Base-by-base conservation (phyloP, 2,888 invertebrate species). In the Sericinus montela region DNA sequence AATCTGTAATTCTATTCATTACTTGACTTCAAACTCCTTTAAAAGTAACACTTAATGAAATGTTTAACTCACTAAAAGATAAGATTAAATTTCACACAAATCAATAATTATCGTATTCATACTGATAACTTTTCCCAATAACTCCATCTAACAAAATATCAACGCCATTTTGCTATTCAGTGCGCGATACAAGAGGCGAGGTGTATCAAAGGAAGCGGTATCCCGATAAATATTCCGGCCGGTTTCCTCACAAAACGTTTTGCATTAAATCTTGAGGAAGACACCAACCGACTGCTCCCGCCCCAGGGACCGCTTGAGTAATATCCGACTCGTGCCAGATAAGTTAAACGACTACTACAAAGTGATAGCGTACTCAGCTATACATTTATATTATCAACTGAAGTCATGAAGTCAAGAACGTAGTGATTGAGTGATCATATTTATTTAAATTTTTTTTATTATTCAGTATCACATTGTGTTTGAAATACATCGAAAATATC, bases 211-310 rank as follows among this genome's bases (percentile, higher is more conserved):
- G 42, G 42, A 34, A 23, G n/a, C 34, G 25, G 34, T 34, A 10
- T 23, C 14, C 35, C 35, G 25, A 43, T 43, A 36, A 35, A 43
- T 43, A 43, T 43, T 43, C 43, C 43, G 43, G 14, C 23, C 36
- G 36, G 28, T 42, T 19, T 36, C 30, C 36, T 11, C n/a, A 10
- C 35, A 30, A 36, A 48, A 16, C 41, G 29, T 36, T 37, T 37
- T 37, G 36, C 42, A 36, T 42, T 48, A 41, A 37, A 42, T 46
- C 35, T 45, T 30, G 34, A 14, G 25, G 40, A 39, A 40, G 34
- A 35, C 23, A 34, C 25, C 39, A n/a, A 19, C 29, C n/a, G 38
- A 35, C 14, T 25, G 25, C 34, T 9, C 15, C 13, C 30, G 6
- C 30, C 38, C 37, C 5, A 15, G 46, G 23, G 37, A 19, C 23